Evolutionary conservation across 2,113 vertebrate species (phyloP), one percentile per base, ranked within the genome.

Genomic region (Zosterops hypoxanthus): DNA sequence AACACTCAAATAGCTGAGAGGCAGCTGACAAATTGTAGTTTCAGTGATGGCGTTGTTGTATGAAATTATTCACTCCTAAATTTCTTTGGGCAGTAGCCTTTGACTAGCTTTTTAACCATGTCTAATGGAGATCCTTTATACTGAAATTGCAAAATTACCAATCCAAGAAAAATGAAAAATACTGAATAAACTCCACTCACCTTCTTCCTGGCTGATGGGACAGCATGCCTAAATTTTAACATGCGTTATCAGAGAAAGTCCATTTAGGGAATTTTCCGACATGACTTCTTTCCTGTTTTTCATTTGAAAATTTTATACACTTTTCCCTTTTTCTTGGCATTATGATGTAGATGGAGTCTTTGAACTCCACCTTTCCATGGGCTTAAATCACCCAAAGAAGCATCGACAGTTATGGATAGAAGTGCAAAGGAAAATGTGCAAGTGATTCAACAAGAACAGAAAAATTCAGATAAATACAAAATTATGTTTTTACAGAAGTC

Each of bases 221-320:
- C 36, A 79, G 9, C 0, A 0, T 15, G 12, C 18, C 42, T 84
- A 49, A 69, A 61, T 68, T 34, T 49, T 19, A 49, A 12, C 22
- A 31, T 39, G 26, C 5, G 42, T 71, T 3, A 5, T 26, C 53
- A 69, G 0, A 52, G 13, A 60, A 65, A 86, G 15, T 69, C 39
- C 8, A 50, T 55, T 73, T 14, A 64, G 22, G 18, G 6, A 72
- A 44, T 20, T 85, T 90, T 66, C 44, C 82, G 64, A 63, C 8
- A 79, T 25, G 9, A 47, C 18, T 22, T 83, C 34, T 78, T 69
- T 42, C 41, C 72, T 34, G 9, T 47, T 77, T 83, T 81, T 39
- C 3, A 17, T 29, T 49, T 61, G 18, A 71, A 79, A 12, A 70
- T 80, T 71, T 88, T 78, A 76, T 65, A 42, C n/a, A 41, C 25